Evolutionary conservation across 2,888 invertebrate genomes (phyloP), one percentile per base, ranked within the genome.

Genomic region (Lithophane leautieri): DNA sequence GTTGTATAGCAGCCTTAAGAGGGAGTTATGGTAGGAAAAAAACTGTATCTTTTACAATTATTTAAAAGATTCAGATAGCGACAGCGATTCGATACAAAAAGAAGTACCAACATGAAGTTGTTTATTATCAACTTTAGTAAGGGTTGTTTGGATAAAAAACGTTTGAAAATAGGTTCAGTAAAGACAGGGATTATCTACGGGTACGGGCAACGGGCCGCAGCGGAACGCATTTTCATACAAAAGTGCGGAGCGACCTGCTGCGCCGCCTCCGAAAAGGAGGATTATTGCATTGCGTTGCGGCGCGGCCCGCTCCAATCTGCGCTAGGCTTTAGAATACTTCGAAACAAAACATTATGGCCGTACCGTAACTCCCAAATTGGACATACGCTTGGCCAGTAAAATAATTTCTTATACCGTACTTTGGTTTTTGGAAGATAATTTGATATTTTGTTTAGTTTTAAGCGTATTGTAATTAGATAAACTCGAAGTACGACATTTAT

Each of bases 331-430:
- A 11, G 34, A 58, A n/a, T n/a, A 3, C n/a, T 58, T n/a, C 16
- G 22, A 11, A 72, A 42, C 22, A 47, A 19, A 34, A 44, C 6
- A 34, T n/a, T 42, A 44, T 25, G 52, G 0, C 1, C 3, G 42
- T 58, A 74, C 70, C 76, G 76, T 78, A 85, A 86, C 80, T 76
- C 80, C 76, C 72, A 61, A 42, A n/a, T 50, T 60, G 65, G 28
- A 28, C 28, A 19, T 60, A 40, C 40, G 22, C 14, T 47, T 61
- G 47, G 44, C 28, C 40, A 47, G 54, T 66, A 73, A 61, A 75
- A 76, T 52, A 66, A 42, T 58, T 14, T 34, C 67, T 52, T 25
- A 61, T 50, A 79, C 25, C 66, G 44, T 61, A 63, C 44, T 81
- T 60, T 61, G 54, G 54, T 84, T 70, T 52, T 40, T 73, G 81